Base-by-base conservation (phyloP, 2,113 vertebrate genomes). In the Callospermophilus lateralis region DNA sequence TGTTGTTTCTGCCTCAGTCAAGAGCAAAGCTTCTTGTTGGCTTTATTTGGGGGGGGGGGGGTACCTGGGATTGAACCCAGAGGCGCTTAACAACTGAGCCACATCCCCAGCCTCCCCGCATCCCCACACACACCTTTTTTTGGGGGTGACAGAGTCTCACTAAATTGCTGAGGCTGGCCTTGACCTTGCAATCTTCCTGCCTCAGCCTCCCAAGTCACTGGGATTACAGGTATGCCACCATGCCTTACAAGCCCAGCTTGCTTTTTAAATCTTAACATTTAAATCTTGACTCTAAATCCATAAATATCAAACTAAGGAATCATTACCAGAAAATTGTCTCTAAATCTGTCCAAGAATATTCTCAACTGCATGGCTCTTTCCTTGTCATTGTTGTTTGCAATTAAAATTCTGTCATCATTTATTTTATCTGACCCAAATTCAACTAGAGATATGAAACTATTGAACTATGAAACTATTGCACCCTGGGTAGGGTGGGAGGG, bases 381-480 rank as follows among this genome's bases (percentile, higher is more conserved):
- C 51, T 51, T 65, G 13, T 68, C 61, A 3, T 63, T 63, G 61
- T 65, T 89, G 32, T 79, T 87, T 85, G 32, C 51, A 85, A 3
- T 88, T 91, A 79, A 93, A 94, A 89, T 96, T 89, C 34, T 70
- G 1, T 92, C 39, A 26, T 68, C 39, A 26, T 86, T 89, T 79
- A 73, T 86, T 73, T 85, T 11, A 89, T 84, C 58, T 92, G 74
- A 80, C 51, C 30, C 55, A 93, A 53, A 12, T 88, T 45, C 12
- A 94, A 72, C 51, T 80, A 77, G 30, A 61, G n/a, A 79, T 84
- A 32, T 45, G 45, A 93, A 58, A 95, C 92, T 84, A n/a, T n/a
- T n/a, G n/a, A n/a, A n/a, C n/a, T 76, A 12, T 95, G 37, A 79
- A 93, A 97, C 61, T 96, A 77, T 13, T 90, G 20, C 93, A 83